Percentiles rank a stretch among this genome's conserved stretches.
Evolutionary conservation across 2,113 vertebrate genomes (phyloP).

Genomic region (Myrmecobius fasciatus): DNA sequence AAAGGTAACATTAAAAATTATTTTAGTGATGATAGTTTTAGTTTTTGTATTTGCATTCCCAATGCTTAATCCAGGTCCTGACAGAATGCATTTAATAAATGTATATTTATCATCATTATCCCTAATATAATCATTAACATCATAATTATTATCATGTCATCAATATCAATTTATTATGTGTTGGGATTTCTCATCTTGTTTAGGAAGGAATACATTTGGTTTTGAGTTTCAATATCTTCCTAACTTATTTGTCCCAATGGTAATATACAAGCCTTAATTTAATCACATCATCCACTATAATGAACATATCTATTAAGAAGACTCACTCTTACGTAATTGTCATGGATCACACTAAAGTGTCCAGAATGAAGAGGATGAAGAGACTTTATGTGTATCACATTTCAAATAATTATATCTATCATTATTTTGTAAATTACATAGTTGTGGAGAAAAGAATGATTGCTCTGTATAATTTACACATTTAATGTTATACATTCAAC

Average conservation of each 20-base stretch:
- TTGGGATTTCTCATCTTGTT: not conserved
- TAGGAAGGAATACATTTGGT: not conserved
- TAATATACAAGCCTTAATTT: not conserved
- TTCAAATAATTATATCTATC: conserved; percentile 45
- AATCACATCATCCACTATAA: conserved; percentile 10
- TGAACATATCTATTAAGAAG: not conserved
- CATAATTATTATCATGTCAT: not conserved
- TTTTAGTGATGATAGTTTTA: not conserved
- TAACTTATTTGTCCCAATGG: conserved; percentile 24
- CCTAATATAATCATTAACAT: not conserved
- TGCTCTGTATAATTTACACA: conserved; percentile 32
- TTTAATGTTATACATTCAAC: conserved; percentile 29
- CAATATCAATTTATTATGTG: not conserved
- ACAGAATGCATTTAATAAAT: not conserved
- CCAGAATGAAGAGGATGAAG: conserved; percentile 11
- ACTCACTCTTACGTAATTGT: conserved; percentile 18
- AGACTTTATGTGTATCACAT: not conserved
- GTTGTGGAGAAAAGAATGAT: not conserved
- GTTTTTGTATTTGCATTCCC: not conserved
- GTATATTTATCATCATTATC: not conserved
- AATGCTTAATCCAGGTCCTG: not conserved
- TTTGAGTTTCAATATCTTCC: conserved; percentile 38
- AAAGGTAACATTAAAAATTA: not conserved
- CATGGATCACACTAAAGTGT: conserved; percentile 8
- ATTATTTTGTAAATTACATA: not conserved